Base-by-base conservation (phyloP, 2,113 vertebrate genomes). In the Scophthalmus maximus region DNA sequence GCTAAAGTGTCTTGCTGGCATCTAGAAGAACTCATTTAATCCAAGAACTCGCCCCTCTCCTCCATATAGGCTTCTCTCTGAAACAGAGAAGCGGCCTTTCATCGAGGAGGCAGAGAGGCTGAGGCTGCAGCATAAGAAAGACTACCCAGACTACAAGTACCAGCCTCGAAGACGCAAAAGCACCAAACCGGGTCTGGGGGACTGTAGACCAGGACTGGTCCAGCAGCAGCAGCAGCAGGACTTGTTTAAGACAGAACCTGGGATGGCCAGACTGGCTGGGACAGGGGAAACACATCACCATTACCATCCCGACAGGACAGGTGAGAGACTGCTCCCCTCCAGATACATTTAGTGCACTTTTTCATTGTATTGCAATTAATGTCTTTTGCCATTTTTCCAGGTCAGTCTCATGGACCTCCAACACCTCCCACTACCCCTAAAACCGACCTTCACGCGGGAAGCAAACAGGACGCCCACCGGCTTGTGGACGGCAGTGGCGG, bases 111-210 rank as follows among this genome's bases (percentile, higher is more conserved):
- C 96, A 0, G 96, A 97, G 76, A 87, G 96, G n/a, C 94, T 98
- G 67, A 90, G 96, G 44, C 92, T 96, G 42, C 96, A 98, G 87
- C 96, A 98, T 90, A 97, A 97, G 89, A 97, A 94, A 76, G 96
- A 97, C 86, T 94, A 97, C 74, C 96, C 96, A 0, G 96, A 98
- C 90, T 98, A 98, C 78, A 98, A 97, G 89, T 98, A 97, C 92
- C 96, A 98, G 76, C 96, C 96, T 0, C 94, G 96, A 3, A 84
- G 96, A 85, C 93, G 96, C 72, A 97, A 97, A 93, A 94, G 91
- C 1, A 76, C 91, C 14, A 98, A 97, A 84, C 82, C 93, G 0
- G 94, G 94, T 18, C 95, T 94, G 68, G 93, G 91, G 0, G 95
- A 96, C 63, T 88, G 92, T 0, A 94, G 94, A 71, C 87, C 94